Evolutionary conservation across 2,113 vertebrate genomes (phyloP).

Genomic region (Aix galericulata): DNA sequence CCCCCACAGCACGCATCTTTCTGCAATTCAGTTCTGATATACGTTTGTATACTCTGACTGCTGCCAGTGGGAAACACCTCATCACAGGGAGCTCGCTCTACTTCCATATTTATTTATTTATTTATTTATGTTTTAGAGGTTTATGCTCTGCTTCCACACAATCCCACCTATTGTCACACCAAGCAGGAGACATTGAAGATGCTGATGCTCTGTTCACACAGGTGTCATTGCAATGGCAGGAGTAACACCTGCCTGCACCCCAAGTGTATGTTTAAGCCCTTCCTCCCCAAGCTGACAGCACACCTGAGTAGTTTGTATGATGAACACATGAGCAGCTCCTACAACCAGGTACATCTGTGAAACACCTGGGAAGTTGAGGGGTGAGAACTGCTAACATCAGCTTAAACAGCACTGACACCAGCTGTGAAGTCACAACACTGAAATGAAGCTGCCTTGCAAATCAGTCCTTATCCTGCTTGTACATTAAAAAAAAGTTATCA

Average conservation of each 20-base stretch:
- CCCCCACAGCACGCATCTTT: not conserved
- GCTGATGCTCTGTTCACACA: not conserved
- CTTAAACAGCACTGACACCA: not conserved
- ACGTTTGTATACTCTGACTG: not conserved
- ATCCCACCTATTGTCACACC: accelerated
- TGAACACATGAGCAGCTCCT: not conserved
- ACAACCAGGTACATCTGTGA: no score
- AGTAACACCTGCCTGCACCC: no score
- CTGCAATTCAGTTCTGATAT: accelerated
- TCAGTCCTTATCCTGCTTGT: not conserved
- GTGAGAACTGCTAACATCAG: not conserved
- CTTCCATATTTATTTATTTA: not conserved
- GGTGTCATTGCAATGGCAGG: not conserved
- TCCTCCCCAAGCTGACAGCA: not conserved
- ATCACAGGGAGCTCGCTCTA: accelerated
- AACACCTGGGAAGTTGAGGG: accelerated
- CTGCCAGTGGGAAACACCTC: accelerated
- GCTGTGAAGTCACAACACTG: not conserved
- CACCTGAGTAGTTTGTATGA: no score
- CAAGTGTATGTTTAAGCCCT: not conserved
- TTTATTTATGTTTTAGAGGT: not conserved
- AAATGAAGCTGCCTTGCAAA: not conserved
- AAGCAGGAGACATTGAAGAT: not conserved
- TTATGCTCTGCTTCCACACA: not conserved
- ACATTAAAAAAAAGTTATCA: not conserved